A percentile compares a stretch with the other conserved stretches of the same genome.
These are phyloP conservation scores for Trematomus bernacchii DNA, from an alignment of 2,797 vertebrate species.

Conservation along the genomic window DNA sequence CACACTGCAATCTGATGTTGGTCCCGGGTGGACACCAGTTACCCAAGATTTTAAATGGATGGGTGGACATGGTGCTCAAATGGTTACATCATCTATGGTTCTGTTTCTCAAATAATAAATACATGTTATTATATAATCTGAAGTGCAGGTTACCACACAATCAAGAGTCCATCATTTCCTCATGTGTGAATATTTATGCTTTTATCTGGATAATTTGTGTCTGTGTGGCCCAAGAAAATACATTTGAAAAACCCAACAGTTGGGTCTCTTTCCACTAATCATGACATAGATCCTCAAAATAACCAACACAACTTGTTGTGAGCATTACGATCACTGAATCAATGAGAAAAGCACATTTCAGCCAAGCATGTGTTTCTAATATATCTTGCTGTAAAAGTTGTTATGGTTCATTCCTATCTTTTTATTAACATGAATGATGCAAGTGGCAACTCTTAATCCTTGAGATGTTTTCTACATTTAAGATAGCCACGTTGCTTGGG, in stretches of 20 bases:
- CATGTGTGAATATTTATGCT: too few species aligned
- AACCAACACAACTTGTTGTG: too few species aligned
- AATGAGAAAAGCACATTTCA: slow-evolving; percentile 36
- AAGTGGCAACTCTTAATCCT: slow-evolving; percentile 25
- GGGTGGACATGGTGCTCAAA: background rate
- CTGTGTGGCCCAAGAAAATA: too few species aligned
- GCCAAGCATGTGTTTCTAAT: slow-evolving; percentile 73
- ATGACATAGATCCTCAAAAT: too few species aligned
- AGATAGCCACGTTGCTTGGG: background rate
- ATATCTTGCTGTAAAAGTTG: slow-evolving; percentile 67
- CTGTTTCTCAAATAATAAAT: background rate
- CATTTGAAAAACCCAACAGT: too few species aligned
- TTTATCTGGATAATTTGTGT: too few species aligned
- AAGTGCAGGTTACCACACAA: background rate
- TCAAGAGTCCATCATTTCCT: too few species aligned
- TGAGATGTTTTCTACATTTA: background rate
- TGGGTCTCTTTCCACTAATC: too few species aligned
- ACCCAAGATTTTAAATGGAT: background rate
- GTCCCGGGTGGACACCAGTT: background rate
- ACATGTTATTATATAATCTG: background rate
- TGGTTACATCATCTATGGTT: too few species aligned
- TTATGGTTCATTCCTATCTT: slow-evolving; percentile 78
- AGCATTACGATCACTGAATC: background rate
- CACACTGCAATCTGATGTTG: background rate
- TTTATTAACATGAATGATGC: slow-evolving; percentile 70